Evolutionary conservation across 2,113 vertebrate species (phyloP).

Genomic region (Scartelaos histophorus): DNA sequence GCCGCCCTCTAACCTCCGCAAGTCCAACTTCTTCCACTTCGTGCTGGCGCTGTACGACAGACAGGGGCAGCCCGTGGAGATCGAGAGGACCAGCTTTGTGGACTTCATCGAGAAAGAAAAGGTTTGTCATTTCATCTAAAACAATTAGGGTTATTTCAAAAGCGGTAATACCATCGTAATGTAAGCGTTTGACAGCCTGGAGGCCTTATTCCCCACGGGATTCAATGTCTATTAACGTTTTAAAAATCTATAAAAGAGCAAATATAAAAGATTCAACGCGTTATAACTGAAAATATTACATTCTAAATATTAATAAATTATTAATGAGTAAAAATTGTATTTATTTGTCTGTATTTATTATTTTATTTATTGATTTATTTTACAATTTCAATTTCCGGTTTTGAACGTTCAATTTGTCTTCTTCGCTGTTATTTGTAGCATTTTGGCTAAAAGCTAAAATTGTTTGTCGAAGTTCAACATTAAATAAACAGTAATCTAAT

Average conservation of each 20-base stretch:
- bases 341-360: background rate
- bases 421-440: slow-evolving; percentile 4
- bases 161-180: background rate
- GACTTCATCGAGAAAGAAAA: slow-evolving; percentile 98
- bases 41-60: slow-evolving; percentile 97
- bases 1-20: slow-evolving; percentile 96
- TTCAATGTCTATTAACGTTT: background rate
- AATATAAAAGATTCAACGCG: background rate
- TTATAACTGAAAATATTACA: background rate
- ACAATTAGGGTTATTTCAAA: background rate
- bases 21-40: slow-evolving; percentile 99
- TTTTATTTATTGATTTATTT: background rate
- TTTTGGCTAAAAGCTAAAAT: slow-evolving; percentile 3
- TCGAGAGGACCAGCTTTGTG: slow-evolving; percentile 95
- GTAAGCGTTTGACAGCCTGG: background rate
- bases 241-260: background rate
- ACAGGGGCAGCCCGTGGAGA: slow-evolving; percentile 98
- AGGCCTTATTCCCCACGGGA: slow-evolving; percentile 11
- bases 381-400: background rate
- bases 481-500: slow-evolving; percentile 36
- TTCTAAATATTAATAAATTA: background rate
- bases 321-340: background rate
- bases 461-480: background rate
- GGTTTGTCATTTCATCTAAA: slow-evolving; percentile 64
- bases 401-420: background rate